Evolutionary conservation across 1,140 invertebrate genomes (phyloP).

Genomic region (Hypothenemus hampei): DNA sequence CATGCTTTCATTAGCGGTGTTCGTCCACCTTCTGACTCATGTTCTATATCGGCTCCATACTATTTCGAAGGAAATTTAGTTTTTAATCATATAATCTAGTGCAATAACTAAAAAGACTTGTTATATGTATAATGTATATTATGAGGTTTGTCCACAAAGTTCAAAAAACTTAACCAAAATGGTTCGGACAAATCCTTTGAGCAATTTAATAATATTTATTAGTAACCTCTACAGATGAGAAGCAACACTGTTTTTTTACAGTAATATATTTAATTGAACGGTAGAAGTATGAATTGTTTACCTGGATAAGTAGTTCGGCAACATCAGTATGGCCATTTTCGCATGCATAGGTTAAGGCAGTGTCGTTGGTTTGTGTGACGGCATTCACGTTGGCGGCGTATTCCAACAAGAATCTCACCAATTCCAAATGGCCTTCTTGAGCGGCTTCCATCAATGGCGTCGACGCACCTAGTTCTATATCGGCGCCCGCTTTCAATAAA

Average conservation of each 20-base stretch:
- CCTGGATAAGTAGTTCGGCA: slow-evolving; percentile 74
- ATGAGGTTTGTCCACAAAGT: too few relatives aligned
- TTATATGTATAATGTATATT: background rate
- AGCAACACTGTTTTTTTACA: too few relatives aligned
- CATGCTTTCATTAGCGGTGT: slow-evolving; percentile 99
- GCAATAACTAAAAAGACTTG: background rate
- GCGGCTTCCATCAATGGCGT: slow-evolving; percentile 98
- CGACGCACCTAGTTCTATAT: slow-evolving; percentile 92
- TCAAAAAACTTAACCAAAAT: too few relatives aligned
- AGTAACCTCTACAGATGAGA: too few relatives aligned
- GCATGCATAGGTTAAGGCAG: slow-evolving; percentile 95
- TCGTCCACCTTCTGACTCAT: slow-evolving; percentile 88
- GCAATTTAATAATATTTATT: too few relatives aligned
- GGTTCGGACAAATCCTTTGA: too few relatives aligned
- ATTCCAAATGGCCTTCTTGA: slow-evolving; percentile 93
- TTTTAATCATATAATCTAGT: background rate
- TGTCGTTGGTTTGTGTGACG: slow-evolving; percentile 75
- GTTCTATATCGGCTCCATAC: slow-evolving; percentile 89
- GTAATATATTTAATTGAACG: too few relatives aligned
- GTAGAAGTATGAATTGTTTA: background rate
- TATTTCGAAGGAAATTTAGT: slow-evolving; percentile 37
- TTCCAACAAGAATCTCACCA: slow-evolving; percentile 83
- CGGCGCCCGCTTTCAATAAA: slow-evolving; percentile 90
- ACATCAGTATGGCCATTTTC: slow-evolving; percentile 96
- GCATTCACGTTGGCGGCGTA: slow-evolving; percentile 87